A percentile compares a stretch with the other conserved stretches of the same genome.
phyloP scores from a whole-genome alignment of 2,113 vertebrate species.

The Peucedramus taeniatus region DNA sequence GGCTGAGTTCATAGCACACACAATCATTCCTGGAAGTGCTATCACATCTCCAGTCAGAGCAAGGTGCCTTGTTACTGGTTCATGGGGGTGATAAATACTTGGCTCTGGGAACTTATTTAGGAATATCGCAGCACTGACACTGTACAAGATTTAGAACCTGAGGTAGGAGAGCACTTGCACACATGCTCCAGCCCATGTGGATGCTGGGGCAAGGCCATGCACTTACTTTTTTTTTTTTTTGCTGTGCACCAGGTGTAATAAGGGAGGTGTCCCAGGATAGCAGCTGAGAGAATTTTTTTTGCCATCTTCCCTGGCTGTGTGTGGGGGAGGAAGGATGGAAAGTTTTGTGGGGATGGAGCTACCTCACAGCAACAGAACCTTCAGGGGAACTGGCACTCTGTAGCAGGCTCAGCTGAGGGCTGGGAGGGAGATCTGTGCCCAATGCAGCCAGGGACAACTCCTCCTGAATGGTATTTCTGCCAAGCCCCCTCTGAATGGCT shows the following conservation, averaged over 20 bases:
- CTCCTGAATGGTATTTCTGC: neutral
- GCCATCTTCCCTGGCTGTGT: neutral
- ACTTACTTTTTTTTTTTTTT: neutral
- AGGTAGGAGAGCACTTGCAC: neutral
- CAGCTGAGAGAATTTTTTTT: neutral
- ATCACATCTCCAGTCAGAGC: constrained; percentile 19
- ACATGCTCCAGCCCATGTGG: neutral
- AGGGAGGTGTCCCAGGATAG: neutral
- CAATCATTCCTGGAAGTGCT: constrained; percentile 53
- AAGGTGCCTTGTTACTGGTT: constrained; percentile 32
- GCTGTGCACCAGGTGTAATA: neutral
- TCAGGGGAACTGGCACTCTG: neutral
- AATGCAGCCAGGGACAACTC: neutral
- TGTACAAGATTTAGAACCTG: neutral
- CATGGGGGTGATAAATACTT: neutral
- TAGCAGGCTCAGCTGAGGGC: neutral
- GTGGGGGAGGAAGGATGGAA: neutral
- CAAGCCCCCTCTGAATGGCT: neutral
- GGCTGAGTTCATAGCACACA: constrained; percentile 51
- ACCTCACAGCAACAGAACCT: neutral
- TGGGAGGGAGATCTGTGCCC: neutral
- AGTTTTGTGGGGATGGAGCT: neutral
- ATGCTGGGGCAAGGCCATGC: neutral
- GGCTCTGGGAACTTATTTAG: neutral
- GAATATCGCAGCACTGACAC: neutral